Percentiles rank a stretch among this genome's conserved stretches.
Evolutionary conservation across 1,140 invertebrate species (phyloP).

Genomic region (Tachypleus tridentatus): DNA sequence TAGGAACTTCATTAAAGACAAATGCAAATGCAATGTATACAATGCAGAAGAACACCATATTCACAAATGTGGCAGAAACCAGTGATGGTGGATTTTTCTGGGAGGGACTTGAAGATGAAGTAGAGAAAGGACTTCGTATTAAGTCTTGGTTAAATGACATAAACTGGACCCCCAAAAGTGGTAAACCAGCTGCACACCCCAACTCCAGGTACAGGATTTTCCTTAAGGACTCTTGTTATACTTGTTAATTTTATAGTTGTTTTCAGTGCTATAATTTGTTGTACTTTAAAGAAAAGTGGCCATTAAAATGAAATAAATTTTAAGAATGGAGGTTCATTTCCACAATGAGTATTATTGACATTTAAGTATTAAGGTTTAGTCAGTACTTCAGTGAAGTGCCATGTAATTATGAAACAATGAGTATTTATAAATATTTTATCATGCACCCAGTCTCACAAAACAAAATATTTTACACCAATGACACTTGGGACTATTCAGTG

Average conservation of each 20-base stretch:
- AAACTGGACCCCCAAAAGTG: constrained; percentile 52
- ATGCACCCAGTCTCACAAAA: too few relatives aligned
- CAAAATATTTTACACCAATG: too few relatives aligned
- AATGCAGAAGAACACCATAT: constrained; percentile 85
- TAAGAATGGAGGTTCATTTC: too few relatives aligned
- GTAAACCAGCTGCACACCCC: constrained; percentile 77
- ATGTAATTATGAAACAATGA: too few relatives aligned
- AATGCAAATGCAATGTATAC: constrained; percentile 97
- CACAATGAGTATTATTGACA: not conserved
- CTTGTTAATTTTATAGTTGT: too few relatives aligned
- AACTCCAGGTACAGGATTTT: constrained; percentile 54
- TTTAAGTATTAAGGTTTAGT: not conserved
- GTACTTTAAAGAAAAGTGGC: too few relatives aligned
- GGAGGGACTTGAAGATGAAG: constrained; percentile 90
- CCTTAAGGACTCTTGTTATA: too few relatives aligned
- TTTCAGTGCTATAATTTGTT: too few relatives aligned
- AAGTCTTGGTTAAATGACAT: constrained; percentile 69
- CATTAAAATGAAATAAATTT: too few relatives aligned
- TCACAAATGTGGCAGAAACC: constrained; percentile 95
- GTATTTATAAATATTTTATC: too few relatives aligned
- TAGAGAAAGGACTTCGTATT: constrained; percentile 44
- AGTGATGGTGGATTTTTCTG: constrained; percentile 91
- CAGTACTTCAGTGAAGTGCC: too few relatives aligned
- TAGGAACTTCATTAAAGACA: constrained; percentile 70
- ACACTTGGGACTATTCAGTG: too few relatives aligned